These are phyloP conservation scores for Limanda limanda DNA, from an alignment of 2,113 vertebrate genomes.

Conservation along the genomic window DNA sequence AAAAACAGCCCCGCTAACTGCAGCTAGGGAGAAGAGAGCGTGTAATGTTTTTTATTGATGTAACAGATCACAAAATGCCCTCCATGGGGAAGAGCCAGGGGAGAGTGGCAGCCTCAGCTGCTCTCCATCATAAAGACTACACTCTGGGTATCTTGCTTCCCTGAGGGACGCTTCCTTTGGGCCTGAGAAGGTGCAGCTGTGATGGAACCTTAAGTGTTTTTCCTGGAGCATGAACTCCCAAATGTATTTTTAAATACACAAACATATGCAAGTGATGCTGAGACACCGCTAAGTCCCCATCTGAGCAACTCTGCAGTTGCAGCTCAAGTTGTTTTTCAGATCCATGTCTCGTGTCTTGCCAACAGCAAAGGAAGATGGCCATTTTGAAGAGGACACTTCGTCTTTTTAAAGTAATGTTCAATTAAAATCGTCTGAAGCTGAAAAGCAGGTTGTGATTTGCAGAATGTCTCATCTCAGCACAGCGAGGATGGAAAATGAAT, in stretches of 20 bases:
- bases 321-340: not conserved
- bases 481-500: slow-evolving; percentile 33
- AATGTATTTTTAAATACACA: slow-evolving; percentile 43
- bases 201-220: slow-evolving; percentile 67
- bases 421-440: slow-evolving; percentile 21
- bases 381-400: not conserved
- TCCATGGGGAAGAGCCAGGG: slow-evolving; percentile 42
- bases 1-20: slow-evolving; percentile 53
- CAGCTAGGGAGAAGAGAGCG: slow-evolving; percentile 25
- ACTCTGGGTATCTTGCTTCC: slow-evolving; percentile 48
- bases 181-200: slow-evolving; percentile 63
- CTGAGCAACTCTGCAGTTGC: not conserved
- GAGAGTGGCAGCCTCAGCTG: slow-evolving; percentile 78
- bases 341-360: not conserved
- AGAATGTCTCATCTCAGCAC: slow-evolving; percentile 35
- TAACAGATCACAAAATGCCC: slow-evolving; percentile 60
- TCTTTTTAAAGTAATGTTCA: slow-evolving; percentile 24
- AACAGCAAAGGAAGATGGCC: not conserved
- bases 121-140: slow-evolving; percentile 50
- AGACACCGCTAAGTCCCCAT: too few species aligned
- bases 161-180: slow-evolving; percentile 54
- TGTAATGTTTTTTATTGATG: slow-evolving; percentile 66
- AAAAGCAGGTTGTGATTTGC: not conserved
- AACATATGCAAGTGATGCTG: slow-evolving; percentile 21
- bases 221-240: slow-evolving; percentile 38